These are phyloP conservation scores for Dipodomys merriami DNA, from an alignment of 2,113 vertebrate species.

Conservation along the genomic window DNA sequence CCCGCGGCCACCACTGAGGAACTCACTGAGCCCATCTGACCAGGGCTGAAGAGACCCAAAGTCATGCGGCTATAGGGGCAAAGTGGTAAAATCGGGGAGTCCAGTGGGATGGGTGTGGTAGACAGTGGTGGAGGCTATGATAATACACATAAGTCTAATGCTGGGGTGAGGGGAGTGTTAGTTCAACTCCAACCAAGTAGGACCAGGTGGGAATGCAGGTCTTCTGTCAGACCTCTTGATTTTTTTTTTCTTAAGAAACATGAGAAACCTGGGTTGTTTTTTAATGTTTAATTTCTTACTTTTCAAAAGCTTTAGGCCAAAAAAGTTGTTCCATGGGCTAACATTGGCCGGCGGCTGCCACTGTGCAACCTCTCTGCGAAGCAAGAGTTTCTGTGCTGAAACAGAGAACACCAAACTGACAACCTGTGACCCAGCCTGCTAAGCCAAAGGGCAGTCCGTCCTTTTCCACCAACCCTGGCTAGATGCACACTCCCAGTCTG, in stretches of 20 bases:
- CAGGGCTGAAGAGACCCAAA: background rate
- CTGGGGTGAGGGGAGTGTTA: too few species aligned
- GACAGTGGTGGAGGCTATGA: background rate
- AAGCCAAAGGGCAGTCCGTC: background rate
- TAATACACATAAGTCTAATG: background rate
- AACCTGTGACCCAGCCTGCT: background rate
- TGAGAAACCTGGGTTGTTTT: background rate
- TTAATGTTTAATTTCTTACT: background rate
- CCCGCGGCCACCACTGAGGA: background rate
- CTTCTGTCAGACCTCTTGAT: background rate
- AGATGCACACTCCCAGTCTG: background rate
- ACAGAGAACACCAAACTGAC: background rate
- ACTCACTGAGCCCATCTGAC: background rate
- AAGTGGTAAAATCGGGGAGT: background rate
- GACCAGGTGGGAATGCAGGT: background rate
- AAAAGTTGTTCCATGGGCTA: background rate
- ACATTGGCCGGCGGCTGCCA: background rate
- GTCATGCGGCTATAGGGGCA: background rate
- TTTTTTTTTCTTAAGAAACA: background rate
- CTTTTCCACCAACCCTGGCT: background rate
- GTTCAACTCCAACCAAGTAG: background rate
- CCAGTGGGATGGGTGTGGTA: background rate
- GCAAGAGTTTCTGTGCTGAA: background rate
- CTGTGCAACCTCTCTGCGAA: background rate
- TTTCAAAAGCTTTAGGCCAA: conserved; percentile 9